Evolutionary conservation across 2,888 invertebrate genomes (phyloP).

Genomic region (Blera fallax): DNA sequence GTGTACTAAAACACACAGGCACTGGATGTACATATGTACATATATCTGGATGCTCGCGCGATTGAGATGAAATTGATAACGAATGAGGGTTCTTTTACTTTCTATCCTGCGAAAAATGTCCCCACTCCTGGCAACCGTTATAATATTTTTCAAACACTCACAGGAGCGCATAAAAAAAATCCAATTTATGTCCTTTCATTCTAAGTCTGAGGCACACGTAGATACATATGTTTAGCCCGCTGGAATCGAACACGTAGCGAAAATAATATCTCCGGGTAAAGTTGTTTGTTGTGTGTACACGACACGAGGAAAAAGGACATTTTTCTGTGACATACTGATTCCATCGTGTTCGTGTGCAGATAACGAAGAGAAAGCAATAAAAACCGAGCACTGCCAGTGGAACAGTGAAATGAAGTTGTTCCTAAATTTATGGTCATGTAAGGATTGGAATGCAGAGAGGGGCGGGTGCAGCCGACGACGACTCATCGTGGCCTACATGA

Average conservation of each 20-base stretch:
- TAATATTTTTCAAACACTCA: conserved; percentile 51
- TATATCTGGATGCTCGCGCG: conserved; percentile 7
- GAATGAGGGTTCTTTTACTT: conserved; percentile 46
- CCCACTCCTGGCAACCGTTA: conserved; percentile 28
- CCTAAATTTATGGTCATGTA: conserved; percentile 58
- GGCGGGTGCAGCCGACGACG: neutral
- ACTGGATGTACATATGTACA: conserved; percentile 9
- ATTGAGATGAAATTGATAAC: conserved; percentile 63
- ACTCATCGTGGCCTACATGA: conserved; percentile 41
- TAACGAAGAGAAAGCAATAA: conserved; percentile 67
- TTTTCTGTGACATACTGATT: conserved; percentile 69
- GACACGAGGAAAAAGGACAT: conserved; percentile 57
- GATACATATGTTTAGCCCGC: conserved; percentile 31
- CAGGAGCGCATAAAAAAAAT: conserved; percentile 41
- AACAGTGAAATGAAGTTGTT: conserved; percentile 61
- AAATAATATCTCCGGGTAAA: conserved; percentile 58
- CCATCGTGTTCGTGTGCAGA: conserved; percentile 60
- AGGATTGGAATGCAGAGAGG: neutral
- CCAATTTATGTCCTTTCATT: conserved; percentile 64
- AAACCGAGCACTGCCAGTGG: conserved; percentile 34
- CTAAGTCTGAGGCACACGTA: conserved; percentile 6
- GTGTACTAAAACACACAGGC: conserved; percentile 5
- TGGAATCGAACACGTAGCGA: conserved; percentile 63
- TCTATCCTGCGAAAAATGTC: conserved; percentile 45
- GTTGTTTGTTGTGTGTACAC: conserved; percentile 41